Evolutionary conservation across 2,888 invertebrate species (phyloP).

Genomic region (Polymixis flavicincta): DNA sequence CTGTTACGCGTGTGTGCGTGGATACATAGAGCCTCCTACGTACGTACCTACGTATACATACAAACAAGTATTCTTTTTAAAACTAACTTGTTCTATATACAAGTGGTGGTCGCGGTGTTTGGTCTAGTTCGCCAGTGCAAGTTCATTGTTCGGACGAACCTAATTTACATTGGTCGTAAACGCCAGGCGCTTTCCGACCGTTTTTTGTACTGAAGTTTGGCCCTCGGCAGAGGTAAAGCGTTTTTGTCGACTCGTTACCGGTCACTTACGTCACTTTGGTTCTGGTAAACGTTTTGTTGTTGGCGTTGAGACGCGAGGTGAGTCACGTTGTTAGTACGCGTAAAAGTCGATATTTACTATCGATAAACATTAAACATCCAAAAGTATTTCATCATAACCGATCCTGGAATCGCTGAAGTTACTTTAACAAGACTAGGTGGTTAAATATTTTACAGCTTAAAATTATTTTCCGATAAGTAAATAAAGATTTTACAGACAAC

Average conservation of each 20-base stretch:
- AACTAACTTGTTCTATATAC: conserved; percentile 82
- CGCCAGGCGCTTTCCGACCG: conserved; percentile 78
- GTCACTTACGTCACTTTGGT: conserved; percentile 85
- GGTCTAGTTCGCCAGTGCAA: conserved; percentile 89
- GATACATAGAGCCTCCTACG: conserved; percentile 76
- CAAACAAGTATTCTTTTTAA: conserved; percentile 73
- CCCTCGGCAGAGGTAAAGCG: conserved; percentile 78
- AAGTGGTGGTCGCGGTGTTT: conserved; percentile 84
- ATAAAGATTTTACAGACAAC: not conserved
- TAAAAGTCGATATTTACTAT: conserved; percentile 81
- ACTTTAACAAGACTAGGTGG: not conserved
- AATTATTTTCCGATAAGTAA: not conserved
- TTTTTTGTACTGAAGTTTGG: conserved; percentile 82
- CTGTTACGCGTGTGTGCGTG: conserved; percentile 74
- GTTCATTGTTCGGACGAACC: conserved; percentile 87
- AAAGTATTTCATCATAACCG: conserved; percentile 11
- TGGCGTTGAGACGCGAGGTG: conserved; percentile 89
- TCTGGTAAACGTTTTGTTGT: conserved; percentile 85
- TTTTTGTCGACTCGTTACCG: conserved; percentile 82
- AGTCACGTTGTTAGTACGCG: conserved; percentile 85
- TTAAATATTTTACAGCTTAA: not conserved
- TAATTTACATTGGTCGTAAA: conserved; percentile 79
- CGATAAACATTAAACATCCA: conserved; percentile 72
- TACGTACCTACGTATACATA: conserved; percentile 72
- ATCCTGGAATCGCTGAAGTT: not conserved